Evolutionary conservation across 2,797 vertebrate species (phyloP), one percentile per base, ranked within the genome.

Genomic region (Aulostomus chinensis): DNA sequence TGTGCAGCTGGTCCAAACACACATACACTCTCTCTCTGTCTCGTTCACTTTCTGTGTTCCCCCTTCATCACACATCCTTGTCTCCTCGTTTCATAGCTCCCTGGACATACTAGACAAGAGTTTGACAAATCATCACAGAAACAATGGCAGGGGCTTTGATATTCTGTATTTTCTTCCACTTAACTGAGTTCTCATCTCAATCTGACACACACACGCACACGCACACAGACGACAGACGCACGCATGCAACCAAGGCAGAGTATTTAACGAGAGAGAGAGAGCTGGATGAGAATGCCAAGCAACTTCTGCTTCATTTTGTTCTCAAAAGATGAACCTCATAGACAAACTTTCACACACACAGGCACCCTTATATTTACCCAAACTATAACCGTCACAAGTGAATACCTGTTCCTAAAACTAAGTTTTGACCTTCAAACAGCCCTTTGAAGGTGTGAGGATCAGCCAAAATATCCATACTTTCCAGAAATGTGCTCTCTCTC

Each of bases 1-100:
- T 78, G 78, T 87, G 84, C 81, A 87, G 76, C 86, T 86, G 83
- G 76, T 84, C 69, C 64, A 80, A 72, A 78, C 74, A 78, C 69
- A 64, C 70, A 53, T 55, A 57, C 65, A 52, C 58, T 56, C 54
- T 53, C 38, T 40, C 12, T 58, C 39, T 29, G 11, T 52, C 50
- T 48, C 46, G 16, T 46, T 51, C 38, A 70, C 51, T 65, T 29
- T 26, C 37, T 68, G 54, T 63, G 45, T 48, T 52, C 47, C 43
- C 41, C 68, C 62, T 71, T 51, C 33, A 53, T 26, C 50, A 26
- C 31, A 24, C 40, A 14, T 13, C n/a, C 20, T 17, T 48, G 18
- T 39, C 5, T 37, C 32, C 66, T 16, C 53, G 28, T 33, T 56
- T 49, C 21, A 17, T 18, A 5, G 11, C 24, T 49, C 14, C 33